These are phyloP conservation scores for Machimus rusticus DNA, from an alignment of 2,888 invertebrate genomes.

Conservation along the genomic window DNA sequence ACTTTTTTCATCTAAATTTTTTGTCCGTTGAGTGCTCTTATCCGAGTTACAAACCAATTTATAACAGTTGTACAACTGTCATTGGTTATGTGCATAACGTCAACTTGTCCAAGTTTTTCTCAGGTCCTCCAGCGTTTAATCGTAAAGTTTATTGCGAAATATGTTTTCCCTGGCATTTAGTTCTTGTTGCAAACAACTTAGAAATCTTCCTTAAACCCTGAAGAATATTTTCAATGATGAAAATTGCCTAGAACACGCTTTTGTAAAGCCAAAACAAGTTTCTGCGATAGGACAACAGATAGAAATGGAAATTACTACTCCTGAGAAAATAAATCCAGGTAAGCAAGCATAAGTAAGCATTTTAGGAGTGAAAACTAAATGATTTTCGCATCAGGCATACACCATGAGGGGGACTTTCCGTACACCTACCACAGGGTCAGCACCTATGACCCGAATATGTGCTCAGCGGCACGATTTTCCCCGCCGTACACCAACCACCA, in stretches of 20 bases:
- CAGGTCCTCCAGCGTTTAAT: background rate
- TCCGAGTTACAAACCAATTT: background rate
- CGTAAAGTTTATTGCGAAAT: background rate
- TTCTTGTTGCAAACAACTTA: background rate
- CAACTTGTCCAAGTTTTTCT: background rate
- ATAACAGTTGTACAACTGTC: background rate
- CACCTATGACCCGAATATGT: conserved; percentile 42
- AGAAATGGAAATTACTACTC: background rate
- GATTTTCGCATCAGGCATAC: background rate
- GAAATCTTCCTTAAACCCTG: background rate
- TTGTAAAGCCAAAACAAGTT: background rate
- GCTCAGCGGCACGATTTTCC: conserved; percentile 15
- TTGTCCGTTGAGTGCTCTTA: background rate
- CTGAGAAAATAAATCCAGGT: conserved; percentile 5
- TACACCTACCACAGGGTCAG: conserved; percentile 36
- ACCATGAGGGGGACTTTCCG: background rate
- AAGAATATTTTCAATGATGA: background rate
- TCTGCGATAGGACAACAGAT: background rate
- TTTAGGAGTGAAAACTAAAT: background rate
- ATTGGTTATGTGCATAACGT: background rate
- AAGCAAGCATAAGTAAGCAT: background rate
- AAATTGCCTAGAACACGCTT: background rate
- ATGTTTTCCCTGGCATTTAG: background rate
- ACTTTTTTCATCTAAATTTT: too few relatives aligned
- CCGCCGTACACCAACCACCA: conserved; percentile 5